phyloP scores from a whole-genome alignment of 2,797 vertebrate genomes.

The Hydrophis major region DNA sequence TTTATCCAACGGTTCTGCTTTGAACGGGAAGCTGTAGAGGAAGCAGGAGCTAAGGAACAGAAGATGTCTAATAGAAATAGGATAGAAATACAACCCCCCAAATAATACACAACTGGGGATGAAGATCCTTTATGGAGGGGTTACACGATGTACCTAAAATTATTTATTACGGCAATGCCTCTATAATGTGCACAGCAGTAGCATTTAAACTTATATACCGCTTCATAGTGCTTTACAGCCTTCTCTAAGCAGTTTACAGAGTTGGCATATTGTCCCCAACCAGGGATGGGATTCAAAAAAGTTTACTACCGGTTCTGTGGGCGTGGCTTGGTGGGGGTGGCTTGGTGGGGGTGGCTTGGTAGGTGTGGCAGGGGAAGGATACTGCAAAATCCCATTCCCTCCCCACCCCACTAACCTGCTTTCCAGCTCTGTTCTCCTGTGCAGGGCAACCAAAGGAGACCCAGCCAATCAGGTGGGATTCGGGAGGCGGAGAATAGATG shows the following conservation, averaged over 20 bases:
- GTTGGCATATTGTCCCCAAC: neutral
- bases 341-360: too few species aligned
- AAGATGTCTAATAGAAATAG: neutral
- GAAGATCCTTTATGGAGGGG: neutral
- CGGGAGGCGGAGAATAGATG: too few species aligned
- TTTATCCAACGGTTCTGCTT: conserved; percentile 76
- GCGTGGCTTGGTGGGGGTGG: too few species aligned
- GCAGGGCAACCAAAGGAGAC: too few species aligned
- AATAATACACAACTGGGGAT: neutral
- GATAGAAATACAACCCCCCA: neutral
- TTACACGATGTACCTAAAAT: neutral
- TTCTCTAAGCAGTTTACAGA: neutral
- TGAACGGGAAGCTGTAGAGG: conserved; percentile 86
- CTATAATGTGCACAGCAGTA: neutral
- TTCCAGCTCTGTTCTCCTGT: too few species aligned
- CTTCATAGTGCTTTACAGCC: neutral
- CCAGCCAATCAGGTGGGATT: too few species aligned
- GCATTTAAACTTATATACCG: neutral
- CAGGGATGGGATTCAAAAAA: neutral
- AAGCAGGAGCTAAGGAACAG: conserved; percentile 76
- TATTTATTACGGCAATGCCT: neutral
- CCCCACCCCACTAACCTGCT: too few species aligned
- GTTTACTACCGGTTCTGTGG: too few species aligned
- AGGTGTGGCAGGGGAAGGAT: too few species aligned
- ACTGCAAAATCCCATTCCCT: too few species aligned